Evolutionary conservation across 1,140 invertebrate species (phyloP).

Genomic region (Fopius arisanus): DNA sequence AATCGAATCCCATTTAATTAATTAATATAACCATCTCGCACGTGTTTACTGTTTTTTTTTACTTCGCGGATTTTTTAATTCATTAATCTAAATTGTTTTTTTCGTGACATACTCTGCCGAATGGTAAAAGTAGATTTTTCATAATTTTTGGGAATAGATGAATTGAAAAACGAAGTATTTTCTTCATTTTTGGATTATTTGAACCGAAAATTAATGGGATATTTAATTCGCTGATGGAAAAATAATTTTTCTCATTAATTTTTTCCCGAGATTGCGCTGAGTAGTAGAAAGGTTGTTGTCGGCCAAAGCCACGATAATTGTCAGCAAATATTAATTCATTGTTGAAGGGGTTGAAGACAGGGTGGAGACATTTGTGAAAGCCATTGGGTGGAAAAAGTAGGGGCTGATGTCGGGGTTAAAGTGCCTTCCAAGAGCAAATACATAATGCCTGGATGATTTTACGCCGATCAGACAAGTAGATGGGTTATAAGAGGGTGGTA

Average conservation of each 20-base stretch:
- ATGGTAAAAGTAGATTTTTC: too few relatives aligned
- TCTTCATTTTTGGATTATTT: too few relatives aligned
- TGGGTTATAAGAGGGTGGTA: slow-evolving; percentile 25
- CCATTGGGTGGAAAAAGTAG: slow-evolving; percentile 32
- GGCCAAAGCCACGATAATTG: slow-evolving; percentile 57
- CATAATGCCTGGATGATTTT: slow-evolving; percentile 65
- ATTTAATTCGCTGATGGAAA: too few relatives aligned
- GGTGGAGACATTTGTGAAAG: not conserved
- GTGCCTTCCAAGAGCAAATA: slow-evolving; percentile 58
- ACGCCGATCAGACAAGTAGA: slow-evolving; percentile 27
- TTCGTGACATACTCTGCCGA: too few relatives aligned
- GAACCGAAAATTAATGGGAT: too few relatives aligned
- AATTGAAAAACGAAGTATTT: too few relatives aligned
- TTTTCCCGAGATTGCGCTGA: slow-evolving; percentile 21
- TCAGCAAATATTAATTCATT: slow-evolving; percentile 66
- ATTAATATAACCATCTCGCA: too few relatives aligned
- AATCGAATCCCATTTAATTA: too few relatives aligned
- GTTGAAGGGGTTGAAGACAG: slow-evolving; percentile 39
- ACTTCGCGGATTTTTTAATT: too few relatives aligned
- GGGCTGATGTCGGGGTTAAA: slow-evolving; percentile 50
- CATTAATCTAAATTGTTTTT: too few relatives aligned
- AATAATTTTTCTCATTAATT: not conserved
- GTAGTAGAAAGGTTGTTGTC: slow-evolving; percentile 56
- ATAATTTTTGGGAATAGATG: too few relatives aligned
- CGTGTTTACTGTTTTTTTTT: too few relatives aligned